Conservation (phyloP, 2,113 vertebrate species). For the Rissa tridactyla region DNA sequence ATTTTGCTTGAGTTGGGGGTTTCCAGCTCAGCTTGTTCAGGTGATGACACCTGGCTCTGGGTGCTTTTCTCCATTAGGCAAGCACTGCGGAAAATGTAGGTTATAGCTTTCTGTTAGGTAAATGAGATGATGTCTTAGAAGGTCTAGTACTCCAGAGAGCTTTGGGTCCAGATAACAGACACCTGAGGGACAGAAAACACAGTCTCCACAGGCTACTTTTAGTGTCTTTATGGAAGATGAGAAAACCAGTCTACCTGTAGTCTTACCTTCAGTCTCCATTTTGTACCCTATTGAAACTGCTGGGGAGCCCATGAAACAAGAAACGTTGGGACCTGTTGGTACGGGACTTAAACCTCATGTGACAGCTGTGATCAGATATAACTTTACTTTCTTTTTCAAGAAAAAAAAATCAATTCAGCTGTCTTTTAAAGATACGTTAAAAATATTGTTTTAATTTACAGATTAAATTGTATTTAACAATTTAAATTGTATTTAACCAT, state of each 20-base stretch:
- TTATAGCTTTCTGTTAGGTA: not conserved
- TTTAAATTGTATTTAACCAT: too few relatives aligned
- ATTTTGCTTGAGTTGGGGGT: not conserved
- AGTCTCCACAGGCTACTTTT: not conserved
- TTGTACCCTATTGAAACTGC: not conserved
- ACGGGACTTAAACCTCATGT: rapidly evolving
- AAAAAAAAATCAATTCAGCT: not conserved
- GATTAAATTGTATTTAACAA: too few relatives aligned
- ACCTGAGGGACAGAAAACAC: not conserved
- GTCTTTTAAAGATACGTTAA: not conserved
- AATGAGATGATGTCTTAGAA: not conserved
- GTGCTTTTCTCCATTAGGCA: not conserved
- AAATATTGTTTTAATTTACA: too few relatives aligned
- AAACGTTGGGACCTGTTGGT: rapidly evolving
- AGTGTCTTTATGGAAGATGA: not conserved
- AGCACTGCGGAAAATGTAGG: not conserved
- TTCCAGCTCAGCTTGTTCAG: not conserved
- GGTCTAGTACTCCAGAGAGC: not conserved
- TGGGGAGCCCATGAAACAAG: not conserved
- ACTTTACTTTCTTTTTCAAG: not conserved
- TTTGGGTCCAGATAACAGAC: not conserved
- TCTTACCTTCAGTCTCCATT: not conserved
- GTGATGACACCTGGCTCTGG: not conserved
- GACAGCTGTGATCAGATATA: not conserved
- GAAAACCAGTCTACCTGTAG: not conserved